Conservation (phyloP, 1,140 invertebrate species). For the Drosophila nannoptera region DNA sequence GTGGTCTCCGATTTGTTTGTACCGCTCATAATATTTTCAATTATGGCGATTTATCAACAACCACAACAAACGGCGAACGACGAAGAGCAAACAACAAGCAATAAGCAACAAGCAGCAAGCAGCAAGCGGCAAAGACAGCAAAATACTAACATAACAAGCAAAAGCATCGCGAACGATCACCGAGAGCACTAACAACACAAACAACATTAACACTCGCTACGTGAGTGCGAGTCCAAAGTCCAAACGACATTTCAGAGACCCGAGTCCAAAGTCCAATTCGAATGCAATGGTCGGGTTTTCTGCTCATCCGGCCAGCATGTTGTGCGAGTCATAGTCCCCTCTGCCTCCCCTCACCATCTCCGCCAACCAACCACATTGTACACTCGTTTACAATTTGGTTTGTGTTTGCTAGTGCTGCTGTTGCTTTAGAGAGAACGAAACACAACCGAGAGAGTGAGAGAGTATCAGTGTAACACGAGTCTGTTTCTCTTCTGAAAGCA, state of each 20-base stretch:
- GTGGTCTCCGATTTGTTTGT: constrained; percentile 37
- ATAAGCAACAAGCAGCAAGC: constrained; percentile 32
- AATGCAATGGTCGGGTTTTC: constrained; percentile 71
- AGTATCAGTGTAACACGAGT: too few relatives aligned
- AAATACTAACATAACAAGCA: constrained; percentile 44
- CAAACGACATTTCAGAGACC: constrained; percentile 75
- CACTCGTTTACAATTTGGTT: constrained; percentile 39
- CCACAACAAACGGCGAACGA: constrained; percentile 31
- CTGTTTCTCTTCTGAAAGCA: constrained; percentile 10
- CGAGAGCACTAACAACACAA: constrained; percentile 36
- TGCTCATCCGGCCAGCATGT: constrained; percentile 48
- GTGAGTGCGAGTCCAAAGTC: constrained; percentile 79
- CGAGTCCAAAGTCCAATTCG: constrained; percentile 66
- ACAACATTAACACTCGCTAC: constrained; percentile 52
- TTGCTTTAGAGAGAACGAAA: constrained; percentile 19
- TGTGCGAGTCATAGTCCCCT: constrained; percentile 36
- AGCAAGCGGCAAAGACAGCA: constrained; percentile 22
- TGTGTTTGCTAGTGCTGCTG: constrained; percentile 26
- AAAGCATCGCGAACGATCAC: constrained; percentile 30
- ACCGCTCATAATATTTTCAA: constrained; percentile 28
- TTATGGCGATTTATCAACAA: constrained; percentile 35
- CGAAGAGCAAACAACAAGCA: constrained; percentile 21
- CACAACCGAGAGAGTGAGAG: too few relatives aligned
- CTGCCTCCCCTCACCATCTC: constrained; percentile 1
- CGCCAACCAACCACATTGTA: not conserved